Evolutionary conservation across 2,113 vertebrate species (phyloP).

Genomic region (Phasianus colchicus): DNA sequence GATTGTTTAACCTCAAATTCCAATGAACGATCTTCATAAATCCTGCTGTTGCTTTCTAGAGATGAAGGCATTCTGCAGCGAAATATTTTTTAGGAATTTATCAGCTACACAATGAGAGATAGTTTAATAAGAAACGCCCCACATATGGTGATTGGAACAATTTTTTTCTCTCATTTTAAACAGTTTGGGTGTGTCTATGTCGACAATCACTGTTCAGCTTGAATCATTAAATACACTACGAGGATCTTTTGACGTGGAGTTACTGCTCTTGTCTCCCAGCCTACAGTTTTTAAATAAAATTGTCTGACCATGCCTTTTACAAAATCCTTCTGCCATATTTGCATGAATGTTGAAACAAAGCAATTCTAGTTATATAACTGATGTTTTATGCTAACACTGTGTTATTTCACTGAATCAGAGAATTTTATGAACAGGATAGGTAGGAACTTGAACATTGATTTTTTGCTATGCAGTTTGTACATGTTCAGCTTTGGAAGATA

Average conservation of each 20-base stretch:
- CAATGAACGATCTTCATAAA: slow-evolving; percentile 19
- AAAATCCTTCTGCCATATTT: not conserved
- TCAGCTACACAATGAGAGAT: not conserved
- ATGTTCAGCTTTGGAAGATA: not conserved
- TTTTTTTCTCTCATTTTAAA: slow-evolving; percentile 22
- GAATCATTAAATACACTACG: not conserved
- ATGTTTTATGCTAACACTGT: not conserved
- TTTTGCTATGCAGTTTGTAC: not conserved
- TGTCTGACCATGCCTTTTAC: not conserved
- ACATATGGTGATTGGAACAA: not conserved
- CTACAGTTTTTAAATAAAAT: not conserved
- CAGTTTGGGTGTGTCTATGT: not conserved
- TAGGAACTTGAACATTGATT: not conserved
- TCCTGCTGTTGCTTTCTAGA: slow-evolving; percentile 3
- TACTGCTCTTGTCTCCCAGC: not conserved
- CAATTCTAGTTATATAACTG: not conserved
- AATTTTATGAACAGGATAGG: not conserved
- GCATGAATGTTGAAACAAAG: not conserved
- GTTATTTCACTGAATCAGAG: not conserved
- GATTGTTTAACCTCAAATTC: not conserved
- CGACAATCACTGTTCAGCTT: not conserved
- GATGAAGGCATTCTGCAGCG: not conserved
- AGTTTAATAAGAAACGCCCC: not conserved
- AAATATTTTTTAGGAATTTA: not conserved
- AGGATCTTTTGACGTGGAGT: not conserved